Base-by-base conservation (phyloP, 2,113 vertebrate species). In the Spea multiplicata region DNA sequence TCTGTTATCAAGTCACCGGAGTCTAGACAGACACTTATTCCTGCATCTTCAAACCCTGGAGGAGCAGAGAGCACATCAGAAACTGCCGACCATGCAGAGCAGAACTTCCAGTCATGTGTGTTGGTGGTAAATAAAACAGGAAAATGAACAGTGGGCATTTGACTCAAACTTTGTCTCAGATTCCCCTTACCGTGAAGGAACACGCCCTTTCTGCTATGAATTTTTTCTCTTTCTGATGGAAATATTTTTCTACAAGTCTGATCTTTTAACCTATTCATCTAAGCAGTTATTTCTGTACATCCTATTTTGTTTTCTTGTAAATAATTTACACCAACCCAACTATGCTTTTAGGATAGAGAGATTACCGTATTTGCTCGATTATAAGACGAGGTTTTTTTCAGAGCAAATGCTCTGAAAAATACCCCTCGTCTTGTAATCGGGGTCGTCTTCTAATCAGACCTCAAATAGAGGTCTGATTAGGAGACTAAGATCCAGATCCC, bases 1-100 rank as follows among this genome's bases (percentile, higher is more conserved):
- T 95, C 94, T 0, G 93, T 95, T 44, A 93, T 94, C 74, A 94
- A 94, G 82, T 87, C 92, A 17, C 89, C 93, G n/a, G 94, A 94
- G 84, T 82, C 85, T 0, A 93, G 93, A 85, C 86, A 84, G 62
- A 61, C 76, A 8, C 5, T 80, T 74, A 1, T 73, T 59, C 17
- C 68, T 53, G 65, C 82, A 0, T 1, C 67, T 1, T 83, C 87
- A 9, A 87, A 80, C 67, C 78, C 2, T 3, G 65, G 61, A 2
- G 83, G 87, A 76, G 86, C 85, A 52, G 89, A 89, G 44, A 9
- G 52, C 0, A 2, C 55, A 9, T 78, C 86, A 57, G 65, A 84
- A 30, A 75, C 75, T 53, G 67, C 71, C 2, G 88, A 89, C 79
- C 87, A 85, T 66, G 71, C 81, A 0, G 90, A 90, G 76, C 83